A percentile compares a stretch with the other conserved stretches of the same genome.
phyloP scores from a whole-genome alignment of 1,140 invertebrate genomes.

The Holcopasites calliopsidis region DNA sequence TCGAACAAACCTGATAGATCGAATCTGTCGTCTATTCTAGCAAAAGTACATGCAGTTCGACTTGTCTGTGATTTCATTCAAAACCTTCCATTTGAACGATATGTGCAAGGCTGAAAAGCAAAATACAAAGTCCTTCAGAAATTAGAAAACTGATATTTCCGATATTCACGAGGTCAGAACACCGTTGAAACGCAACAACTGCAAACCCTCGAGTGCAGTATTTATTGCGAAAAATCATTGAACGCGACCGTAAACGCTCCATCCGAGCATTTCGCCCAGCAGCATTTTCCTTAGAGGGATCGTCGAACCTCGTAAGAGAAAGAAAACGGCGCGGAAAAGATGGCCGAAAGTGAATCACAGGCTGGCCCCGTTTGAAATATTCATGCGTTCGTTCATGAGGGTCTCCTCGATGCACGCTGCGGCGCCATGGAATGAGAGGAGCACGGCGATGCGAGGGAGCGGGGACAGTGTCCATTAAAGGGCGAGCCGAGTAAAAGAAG shows the following conservation, averaged over 20 bases:
- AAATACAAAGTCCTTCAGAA: too few species aligned
- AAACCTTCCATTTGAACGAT: too few species aligned
- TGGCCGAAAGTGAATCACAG: conserved; percentile 19
- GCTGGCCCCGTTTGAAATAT: conserved; percentile 43
- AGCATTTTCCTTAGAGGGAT: background rate
- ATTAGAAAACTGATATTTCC: too few species aligned
- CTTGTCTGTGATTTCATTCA: too few species aligned
- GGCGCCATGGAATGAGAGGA: background rate
- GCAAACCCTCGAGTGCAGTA: background rate
- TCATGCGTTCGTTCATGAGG: conserved; percentile 38
- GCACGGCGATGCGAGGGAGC: too few species aligned
- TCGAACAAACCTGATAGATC: background rate
- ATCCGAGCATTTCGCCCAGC: background rate
- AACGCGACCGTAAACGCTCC: background rate
- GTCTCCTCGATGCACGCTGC: conserved; percentile 10
- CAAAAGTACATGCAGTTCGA: too few species aligned
- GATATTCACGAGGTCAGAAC: too few species aligned
- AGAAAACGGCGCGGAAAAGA: background rate
- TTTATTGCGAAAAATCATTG: background rate
- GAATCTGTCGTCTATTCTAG: background rate
- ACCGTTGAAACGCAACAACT: too few species aligned
- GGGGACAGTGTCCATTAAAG: too few species aligned
- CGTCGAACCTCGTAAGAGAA: background rate
- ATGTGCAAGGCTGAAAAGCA: too few species aligned
- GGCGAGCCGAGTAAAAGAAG: background rate